Conservation (phyloP, 2,888 invertebrate genomes). For the Patella pellucida region DNA sequence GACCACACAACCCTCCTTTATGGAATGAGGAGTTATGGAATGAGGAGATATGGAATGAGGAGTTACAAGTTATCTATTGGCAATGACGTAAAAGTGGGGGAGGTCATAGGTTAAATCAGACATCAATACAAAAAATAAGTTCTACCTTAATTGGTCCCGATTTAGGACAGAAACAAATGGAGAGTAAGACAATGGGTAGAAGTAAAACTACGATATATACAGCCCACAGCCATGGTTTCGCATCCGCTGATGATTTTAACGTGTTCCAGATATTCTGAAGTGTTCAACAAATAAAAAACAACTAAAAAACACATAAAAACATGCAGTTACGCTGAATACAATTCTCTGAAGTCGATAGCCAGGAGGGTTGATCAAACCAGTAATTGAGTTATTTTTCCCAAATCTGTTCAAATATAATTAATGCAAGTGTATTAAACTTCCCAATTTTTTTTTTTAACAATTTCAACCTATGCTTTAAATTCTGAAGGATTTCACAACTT, state of each 20-base stretch:
- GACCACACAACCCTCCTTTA: too few relatives aligned
- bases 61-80: background rate
- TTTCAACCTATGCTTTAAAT: too few relatives aligned
- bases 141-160: slow-evolving; percentile 65
- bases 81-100: background rate
- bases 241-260: slow-evolving; percentile 82
- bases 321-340: background rate
- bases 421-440: too few relatives aligned
- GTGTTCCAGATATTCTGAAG: slow-evolving; percentile 81
- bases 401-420: too few relatives aligned
- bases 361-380: too few relatives aligned
- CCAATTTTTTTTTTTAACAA: too few relatives aligned
- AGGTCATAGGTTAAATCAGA: background rate
- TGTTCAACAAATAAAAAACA: slow-evolving; percentile 48
- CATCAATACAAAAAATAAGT: background rate
- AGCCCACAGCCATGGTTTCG: slow-evolving; percentile 92
- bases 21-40: too few relatives aligned
- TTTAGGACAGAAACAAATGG: slow-evolving; percentile 83
- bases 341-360: too few relatives aligned
- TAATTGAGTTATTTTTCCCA: too few relatives aligned
- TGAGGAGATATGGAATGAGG: too few relatives aligned
- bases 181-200: slow-evolving; percentile 83
- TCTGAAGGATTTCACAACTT: too few relatives aligned
- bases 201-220: slow-evolving; percentile 85
- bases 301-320: slow-evolving; percentile 22